A percentile compares a stretch with the other conserved stretches of the same genome.
Conservation (phyloP, 2,797 vertebrate species). For the Galagoides demidoff region DNA sequence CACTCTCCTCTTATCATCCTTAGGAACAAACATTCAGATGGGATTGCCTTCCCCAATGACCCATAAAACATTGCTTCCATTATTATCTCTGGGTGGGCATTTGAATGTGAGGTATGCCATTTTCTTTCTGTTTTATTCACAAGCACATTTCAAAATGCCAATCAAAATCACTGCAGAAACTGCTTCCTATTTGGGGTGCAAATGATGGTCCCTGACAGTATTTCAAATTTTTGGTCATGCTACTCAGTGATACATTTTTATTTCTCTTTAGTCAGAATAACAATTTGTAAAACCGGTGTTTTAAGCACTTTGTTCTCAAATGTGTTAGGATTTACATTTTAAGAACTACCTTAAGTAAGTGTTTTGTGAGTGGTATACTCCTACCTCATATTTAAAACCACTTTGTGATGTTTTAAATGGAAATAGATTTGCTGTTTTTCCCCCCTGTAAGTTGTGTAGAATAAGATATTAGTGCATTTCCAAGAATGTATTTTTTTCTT, state of each 20-base stretch:
- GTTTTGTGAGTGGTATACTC: neutral
- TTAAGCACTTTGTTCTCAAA: constrained; percentile 43
- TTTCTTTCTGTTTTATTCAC: constrained; percentile 76
- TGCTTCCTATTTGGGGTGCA: constrained; percentile 49
- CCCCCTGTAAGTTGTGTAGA: neutral
- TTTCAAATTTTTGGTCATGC: constrained; percentile 61
- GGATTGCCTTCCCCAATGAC: constrained; percentile 75
- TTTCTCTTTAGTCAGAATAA: constrained; percentile 62
- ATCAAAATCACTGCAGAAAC: constrained; percentile 60
- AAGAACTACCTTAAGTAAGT: neutral
- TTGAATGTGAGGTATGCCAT: constrained; percentile 68
- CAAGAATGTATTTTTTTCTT: neutral
- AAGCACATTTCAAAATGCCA: constrained; percentile 73
- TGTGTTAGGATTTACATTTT: neutral
- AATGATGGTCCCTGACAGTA: constrained; percentile 58
- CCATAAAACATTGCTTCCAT: constrained; percentile 69
- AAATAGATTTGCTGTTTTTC: neutral
- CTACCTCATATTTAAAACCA: neutral
- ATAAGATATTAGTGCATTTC: neutral
- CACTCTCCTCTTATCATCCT: constrained; percentile 53
- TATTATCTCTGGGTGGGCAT: constrained; percentile 68
- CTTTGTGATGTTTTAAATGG: neutral
- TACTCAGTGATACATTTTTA: constrained; percentile 43
- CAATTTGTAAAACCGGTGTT: neutral
- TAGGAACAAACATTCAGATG: constrained; percentile 62